These are phyloP conservation scores for Antennarius striatus DNA, from an alignment of 2,113 vertebrate genomes.

Conservation along the genomic window DNA sequence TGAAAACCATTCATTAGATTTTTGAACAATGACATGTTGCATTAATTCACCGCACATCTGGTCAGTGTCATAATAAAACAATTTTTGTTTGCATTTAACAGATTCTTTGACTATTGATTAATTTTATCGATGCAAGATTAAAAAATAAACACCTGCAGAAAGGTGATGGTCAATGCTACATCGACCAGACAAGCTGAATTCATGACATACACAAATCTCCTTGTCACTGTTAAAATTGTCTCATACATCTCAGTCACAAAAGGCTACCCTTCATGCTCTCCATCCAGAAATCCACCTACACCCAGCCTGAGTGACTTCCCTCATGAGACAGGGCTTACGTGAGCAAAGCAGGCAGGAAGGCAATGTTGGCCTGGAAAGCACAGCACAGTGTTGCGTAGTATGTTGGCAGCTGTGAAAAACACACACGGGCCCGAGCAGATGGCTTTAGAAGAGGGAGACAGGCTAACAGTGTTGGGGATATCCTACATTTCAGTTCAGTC, in stretches of 20 bases:
- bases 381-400: slow-evolving; percentile 53
- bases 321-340: slow-evolving; percentile 74
- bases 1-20: background rate
- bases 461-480: slow-evolving; percentile 71
- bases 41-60: background rate
- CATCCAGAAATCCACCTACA: slow-evolving; percentile 72
- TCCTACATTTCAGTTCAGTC: slow-evolving; percentile 69
- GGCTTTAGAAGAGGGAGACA: slow-evolving; percentile 64
- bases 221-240: slow-evolving; percentile 15
- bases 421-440: slow-evolving; percentile 69
- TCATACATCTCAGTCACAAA: slow-evolving; percentile 65
- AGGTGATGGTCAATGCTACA: background rate
- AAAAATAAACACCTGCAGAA: background rate
- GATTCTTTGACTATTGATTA: too few species aligned
- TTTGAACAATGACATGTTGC: background rate
- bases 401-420: slow-evolving; percentile 69
- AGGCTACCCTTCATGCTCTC: slow-evolving; percentile 52
- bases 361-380: slow-evolving; percentile 65
- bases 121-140: too few species aligned
- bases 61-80: too few species aligned
- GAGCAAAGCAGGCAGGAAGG: slow-evolving; percentile 58
- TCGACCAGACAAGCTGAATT: background rate
- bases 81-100: too few species aligned
- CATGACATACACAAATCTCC: slow-evolving; percentile 22
- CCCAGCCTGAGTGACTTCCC: slow-evolving; percentile 62